phyloP scores from a whole-genome alignment of 2,113 vertebrate species.

The Corythaixoides concolor region DNA sequence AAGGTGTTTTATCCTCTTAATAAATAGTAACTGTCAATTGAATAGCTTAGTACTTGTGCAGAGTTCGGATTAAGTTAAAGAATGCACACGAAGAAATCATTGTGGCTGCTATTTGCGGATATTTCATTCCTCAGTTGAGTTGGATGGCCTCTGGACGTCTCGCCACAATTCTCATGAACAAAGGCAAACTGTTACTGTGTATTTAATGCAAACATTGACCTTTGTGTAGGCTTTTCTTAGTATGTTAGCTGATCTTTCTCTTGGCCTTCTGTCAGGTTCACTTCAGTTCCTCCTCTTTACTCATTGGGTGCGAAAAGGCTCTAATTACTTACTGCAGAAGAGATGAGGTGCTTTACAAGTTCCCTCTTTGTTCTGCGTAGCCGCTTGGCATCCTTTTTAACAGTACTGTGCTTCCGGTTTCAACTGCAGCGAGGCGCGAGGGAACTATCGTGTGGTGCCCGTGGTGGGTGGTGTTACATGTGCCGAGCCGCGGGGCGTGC shows the following conservation, averaged over 20 bases:
- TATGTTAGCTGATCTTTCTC: neutral
- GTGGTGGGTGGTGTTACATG: rapidly evolving
- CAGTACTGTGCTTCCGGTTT: neutral
- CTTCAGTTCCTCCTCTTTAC: neutral
- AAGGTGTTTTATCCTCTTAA: neutral
- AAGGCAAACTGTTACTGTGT: neutral
- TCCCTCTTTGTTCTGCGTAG: neutral
- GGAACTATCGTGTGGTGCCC: rapidly evolving
- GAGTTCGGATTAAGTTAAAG: neutral
- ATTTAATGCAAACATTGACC: neutral
- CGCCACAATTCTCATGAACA: neutral
- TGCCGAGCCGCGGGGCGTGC: rapidly evolving
- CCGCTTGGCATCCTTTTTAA: neutral
- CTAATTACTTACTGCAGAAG: neutral
- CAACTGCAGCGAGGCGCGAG: rapidly evolving
- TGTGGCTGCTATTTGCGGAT: neutral
- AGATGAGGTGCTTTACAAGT: neutral
- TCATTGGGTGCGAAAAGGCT: neutral
- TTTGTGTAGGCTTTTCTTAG: neutral
- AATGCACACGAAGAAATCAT: no score
- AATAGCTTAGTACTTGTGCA: neutral
- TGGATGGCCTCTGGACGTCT: neutral
- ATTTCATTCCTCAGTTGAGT: neutral
- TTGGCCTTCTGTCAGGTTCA: neutral
- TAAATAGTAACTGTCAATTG: neutral